A percentile compares a stretch with the other conserved stretches of the same genome.
phyloP scores from a whole-genome alignment of 2,113 vertebrate genomes.

The Menura novaehollandiae region DNA sequence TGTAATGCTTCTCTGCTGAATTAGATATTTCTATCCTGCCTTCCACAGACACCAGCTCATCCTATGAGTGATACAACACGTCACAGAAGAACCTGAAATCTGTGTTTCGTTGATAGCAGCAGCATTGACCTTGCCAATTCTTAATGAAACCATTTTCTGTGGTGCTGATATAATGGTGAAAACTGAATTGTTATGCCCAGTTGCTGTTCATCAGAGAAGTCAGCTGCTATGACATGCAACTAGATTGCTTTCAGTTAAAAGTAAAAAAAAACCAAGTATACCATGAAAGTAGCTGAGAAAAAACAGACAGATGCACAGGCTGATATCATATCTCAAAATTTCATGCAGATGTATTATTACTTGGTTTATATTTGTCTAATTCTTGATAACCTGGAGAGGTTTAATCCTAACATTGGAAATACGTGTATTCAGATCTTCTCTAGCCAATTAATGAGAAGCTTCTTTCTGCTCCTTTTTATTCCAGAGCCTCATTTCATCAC shows the following conservation, averaged over 20 bases:
- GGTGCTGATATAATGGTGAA: not conserved
- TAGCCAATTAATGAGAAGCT: not conserved
- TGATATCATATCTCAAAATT: not conserved
- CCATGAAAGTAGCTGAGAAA: not conserved
- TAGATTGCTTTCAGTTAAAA: not conserved
- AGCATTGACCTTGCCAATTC: not conserved
- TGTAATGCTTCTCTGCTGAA: not conserved
- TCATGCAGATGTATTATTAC: not conserved
- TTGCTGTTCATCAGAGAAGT: not conserved
- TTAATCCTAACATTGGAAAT: not conserved
- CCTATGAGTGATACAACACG: not conserved
- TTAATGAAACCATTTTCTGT: not conserved
- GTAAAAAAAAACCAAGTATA: not conserved
- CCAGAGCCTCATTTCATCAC: not conserved
- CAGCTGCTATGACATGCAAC: not conserved
- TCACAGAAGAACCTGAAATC: not conserved
- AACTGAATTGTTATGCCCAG: not conserved
- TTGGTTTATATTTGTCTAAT: not conserved
- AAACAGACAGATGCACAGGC: not conserved
- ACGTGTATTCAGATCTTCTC: not conserved
- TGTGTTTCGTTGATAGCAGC: not conserved
- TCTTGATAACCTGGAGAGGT: not conserved
- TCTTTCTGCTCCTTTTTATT: not conserved
- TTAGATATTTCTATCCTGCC: not conserved
- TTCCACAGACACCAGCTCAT: constrained; percentile 10